Percentiles rank a stretch among this genome's conserved stretches.
These are phyloP conservation scores for Tenebrosternarchus preto DNA, from an alignment of 2,113 vertebrate genomes.

Conservation along the genomic window DNA sequence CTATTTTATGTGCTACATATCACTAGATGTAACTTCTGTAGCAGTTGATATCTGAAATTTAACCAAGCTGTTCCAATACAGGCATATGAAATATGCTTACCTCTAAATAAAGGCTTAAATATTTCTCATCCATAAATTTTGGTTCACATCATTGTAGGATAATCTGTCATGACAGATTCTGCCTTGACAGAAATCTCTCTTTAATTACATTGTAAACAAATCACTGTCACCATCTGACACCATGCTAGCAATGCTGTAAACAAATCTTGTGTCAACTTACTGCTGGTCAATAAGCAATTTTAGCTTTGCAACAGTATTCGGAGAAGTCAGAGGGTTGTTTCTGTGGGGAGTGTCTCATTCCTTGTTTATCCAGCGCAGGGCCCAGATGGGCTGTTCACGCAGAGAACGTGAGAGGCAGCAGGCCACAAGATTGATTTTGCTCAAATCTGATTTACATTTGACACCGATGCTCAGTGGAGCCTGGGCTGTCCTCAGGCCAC, in stretches of 20 bases:
- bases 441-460: constrained; percentile 43
- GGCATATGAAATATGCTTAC: constrained; percentile 8
- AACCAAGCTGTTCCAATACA: background rate
- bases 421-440: constrained; percentile 45
- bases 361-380: constrained; percentile 17
- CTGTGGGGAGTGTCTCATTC: background rate
- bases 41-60: background rate
- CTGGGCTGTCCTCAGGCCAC: background rate
- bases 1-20: too few relatives aligned
- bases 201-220: constrained; percentile 21
- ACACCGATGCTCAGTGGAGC: constrained; percentile 37
- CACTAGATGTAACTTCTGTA: background rate
- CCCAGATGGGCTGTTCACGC: constrained; percentile 21
- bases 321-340: background rate
- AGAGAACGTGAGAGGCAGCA: constrained; percentile 27
- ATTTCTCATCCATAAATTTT: background rate
- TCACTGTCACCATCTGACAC: constrained; percentile 7
- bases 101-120: background rate
- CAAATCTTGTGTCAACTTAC: constrained; percentile 20
- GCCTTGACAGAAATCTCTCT: background rate
- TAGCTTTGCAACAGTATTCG: constrained; percentile 2
- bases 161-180: constrained; percentile 12
- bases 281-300: constrained; percentile 18
- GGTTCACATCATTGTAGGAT: background rate
- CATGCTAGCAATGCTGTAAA: background rate